Conservation (phyloP, 35 echinoderm and acorn worm genomes). For the Apostichopus parvimensis region DNA sequence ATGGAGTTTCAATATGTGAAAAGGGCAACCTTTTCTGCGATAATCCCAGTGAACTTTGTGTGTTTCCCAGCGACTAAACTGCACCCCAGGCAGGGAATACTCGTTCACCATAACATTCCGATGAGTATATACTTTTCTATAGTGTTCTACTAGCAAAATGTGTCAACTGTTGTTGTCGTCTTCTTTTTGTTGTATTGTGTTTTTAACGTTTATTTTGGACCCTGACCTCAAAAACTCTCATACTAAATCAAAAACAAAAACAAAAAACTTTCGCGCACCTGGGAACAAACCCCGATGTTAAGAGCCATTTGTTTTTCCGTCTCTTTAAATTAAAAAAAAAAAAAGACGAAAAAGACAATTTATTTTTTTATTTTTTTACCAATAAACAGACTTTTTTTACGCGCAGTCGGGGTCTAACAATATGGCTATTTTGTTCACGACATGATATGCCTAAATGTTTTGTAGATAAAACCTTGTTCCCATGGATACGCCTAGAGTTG, state of each 20-base stretch:
- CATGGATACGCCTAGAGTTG: background rate
- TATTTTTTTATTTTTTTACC: background rate
- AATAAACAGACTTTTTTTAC: background rate
- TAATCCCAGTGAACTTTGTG: too few relatives aligned
- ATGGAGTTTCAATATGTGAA: too few relatives aligned
- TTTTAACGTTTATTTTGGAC: background rate
- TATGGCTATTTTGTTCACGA: background rate
- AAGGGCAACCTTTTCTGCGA: too few relatives aligned
- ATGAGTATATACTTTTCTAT: too few relatives aligned
- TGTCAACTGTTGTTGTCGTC: background rate
- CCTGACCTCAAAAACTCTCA: background rate
- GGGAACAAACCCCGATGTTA: background rate
- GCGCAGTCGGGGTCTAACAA: background rate
- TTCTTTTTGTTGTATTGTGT: background rate
- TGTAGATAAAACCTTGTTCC: background rate
- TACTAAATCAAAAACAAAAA: background rate
- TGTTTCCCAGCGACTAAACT: background rate
- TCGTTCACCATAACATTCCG: background rate
- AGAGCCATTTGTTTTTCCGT: background rate
- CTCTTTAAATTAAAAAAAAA: background rate
- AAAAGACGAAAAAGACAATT: background rate
- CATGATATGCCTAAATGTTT: background rate
- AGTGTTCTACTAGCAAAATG: too few relatives aligned
- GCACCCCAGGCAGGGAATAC: background rate
- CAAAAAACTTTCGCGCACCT: background rate